phyloP scores from a whole-genome alignment of 2,113 vertebrate species.

The Oryzias celebensis region DNA sequence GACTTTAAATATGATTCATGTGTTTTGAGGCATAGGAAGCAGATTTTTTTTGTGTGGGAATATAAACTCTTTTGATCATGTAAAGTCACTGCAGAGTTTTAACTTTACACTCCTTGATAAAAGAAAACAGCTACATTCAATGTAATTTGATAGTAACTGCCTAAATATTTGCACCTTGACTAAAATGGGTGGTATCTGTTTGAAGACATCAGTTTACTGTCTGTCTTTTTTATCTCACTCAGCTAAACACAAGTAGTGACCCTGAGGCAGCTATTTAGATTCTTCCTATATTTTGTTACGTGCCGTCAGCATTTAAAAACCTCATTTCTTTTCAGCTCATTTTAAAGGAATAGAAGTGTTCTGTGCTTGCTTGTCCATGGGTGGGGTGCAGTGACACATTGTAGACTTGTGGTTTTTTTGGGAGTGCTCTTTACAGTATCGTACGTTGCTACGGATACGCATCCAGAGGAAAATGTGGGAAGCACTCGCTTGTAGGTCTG shows the following conservation, averaged over 20 bases:
- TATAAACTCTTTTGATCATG: background rate
- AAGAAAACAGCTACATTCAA: background rate
- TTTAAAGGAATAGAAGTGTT: conserved; percentile 25
- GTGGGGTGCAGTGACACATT: conserved; percentile 33
- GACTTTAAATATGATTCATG: background rate
- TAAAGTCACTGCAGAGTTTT: background rate
- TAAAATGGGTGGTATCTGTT: background rate
- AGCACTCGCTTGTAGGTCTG: background rate
- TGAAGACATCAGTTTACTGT: background rate
- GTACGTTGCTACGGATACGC: conserved; percentile 39
- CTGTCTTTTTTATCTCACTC: too few relatives aligned
- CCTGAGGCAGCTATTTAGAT: background rate
- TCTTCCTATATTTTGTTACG: background rate
- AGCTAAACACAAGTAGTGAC: background rate
- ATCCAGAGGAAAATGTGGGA: conserved; percentile 4
- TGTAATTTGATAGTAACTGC: background rate
- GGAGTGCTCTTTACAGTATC: conserved; percentile 16
- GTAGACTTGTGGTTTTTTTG: conserved; percentile 47
- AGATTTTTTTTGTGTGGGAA: background rate
- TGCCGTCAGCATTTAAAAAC: conserved; percentile 14
- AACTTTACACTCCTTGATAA: background rate
- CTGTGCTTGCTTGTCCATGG: conserved; percentile 44
- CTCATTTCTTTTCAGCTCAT: conserved; percentile 18
- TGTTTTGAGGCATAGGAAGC: background rate
- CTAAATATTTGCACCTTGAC: background rate